Evolutionary conservation across 2,888 invertebrate species (phyloP).

Genomic region (Sipha maydis): DNA sequence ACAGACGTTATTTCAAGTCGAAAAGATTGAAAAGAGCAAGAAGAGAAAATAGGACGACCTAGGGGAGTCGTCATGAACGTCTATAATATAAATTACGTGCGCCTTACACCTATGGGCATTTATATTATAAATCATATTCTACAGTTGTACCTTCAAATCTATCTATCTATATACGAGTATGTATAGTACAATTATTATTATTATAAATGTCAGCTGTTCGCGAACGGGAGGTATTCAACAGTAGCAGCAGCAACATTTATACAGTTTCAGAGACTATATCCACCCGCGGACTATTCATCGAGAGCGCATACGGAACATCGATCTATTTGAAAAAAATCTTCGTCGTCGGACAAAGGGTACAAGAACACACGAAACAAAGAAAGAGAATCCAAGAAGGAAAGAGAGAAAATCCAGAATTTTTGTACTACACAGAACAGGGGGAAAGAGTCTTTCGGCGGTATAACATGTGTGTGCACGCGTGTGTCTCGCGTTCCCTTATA

Average conservation of each 20-base stretch:
- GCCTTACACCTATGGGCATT: too few species aligned
- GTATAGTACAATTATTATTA: conserved; percentile 18
- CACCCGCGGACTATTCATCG: background rate
- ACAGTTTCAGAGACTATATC: background rate
- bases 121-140: background rate
- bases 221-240: background rate
- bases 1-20: conserved; percentile 19
- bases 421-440: background rate
- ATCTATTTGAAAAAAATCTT: conserved; percentile 29
- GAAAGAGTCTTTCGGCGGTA: conserved; percentile 18
- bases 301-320: background rate
- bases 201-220: conserved; percentile 11
- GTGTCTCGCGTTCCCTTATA: conserved; percentile 43
- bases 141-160: background rate
- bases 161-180: background rate
- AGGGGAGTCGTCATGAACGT: background rate
- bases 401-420: background rate
- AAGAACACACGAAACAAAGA: background rate
- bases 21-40: background rate
- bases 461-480: conserved; percentile 54
- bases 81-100: too few species aligned
- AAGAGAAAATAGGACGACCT: background rate
- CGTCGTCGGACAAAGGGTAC: conserved; percentile 24
- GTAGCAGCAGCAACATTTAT: background rate
- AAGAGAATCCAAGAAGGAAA: background rate